Percentiles rank a stretch among this genome's conserved stretches.
These are phyloP conservation scores for Odontothrips loti DNA, from an alignment of 2,888 invertebrate species.

Conservation along the genomic window DNA sequence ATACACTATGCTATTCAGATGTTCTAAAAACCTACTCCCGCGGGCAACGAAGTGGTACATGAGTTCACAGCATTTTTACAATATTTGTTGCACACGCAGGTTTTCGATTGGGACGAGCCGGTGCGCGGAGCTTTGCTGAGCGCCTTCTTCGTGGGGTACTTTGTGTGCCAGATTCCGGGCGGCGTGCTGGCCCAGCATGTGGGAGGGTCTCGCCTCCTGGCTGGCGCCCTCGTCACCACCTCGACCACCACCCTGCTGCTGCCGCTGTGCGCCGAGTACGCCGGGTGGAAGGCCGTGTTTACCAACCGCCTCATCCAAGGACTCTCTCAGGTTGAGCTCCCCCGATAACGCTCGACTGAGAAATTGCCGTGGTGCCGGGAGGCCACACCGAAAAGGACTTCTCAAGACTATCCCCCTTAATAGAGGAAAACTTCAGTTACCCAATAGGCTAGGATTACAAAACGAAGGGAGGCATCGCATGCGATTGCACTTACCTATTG, in stretches of 20 bases:
- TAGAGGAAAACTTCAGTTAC: no score
- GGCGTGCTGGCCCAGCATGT: conserved; percentile 77
- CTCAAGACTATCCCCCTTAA: no score
- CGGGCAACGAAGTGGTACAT: no score
- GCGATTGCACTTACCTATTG: no score
- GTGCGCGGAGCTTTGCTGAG: background rate
- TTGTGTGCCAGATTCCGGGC: conserved; percentile 97
- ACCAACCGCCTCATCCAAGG: background rate
- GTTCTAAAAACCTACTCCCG: background rate
- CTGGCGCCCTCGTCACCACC: background rate
- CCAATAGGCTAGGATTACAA: no score
- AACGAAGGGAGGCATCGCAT: no score
- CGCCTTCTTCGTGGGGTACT: conserved; percentile 95
- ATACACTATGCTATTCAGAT: background rate
- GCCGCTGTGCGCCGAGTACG: background rate
- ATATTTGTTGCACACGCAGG: background rate
- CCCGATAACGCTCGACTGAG: no score
- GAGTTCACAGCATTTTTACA: no score
- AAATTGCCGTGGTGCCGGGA: no score
- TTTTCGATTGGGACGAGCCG: background rate
- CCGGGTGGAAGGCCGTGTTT: background rate
- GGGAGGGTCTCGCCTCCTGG: background rate
- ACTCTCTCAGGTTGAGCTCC: background rate
- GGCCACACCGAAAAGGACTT: no score
- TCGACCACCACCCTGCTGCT: background rate